Conservation (phyloP, 2,113 vertebrate species). For the Thomomys bottae region DNA sequence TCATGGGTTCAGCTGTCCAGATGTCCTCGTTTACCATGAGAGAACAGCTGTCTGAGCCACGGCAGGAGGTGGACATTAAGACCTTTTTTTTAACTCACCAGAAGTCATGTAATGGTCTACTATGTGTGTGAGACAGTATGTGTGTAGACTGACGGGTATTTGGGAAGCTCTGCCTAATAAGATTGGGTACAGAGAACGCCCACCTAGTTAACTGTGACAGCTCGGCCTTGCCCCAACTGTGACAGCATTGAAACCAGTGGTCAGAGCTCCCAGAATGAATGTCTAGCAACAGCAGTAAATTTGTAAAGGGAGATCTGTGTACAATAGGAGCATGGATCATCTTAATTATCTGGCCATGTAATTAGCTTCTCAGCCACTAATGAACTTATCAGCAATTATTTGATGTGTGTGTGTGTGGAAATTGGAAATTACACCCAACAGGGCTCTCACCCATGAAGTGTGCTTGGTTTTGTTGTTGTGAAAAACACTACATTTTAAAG, state of each 20-base stretch:
- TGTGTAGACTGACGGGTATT: not conserved
- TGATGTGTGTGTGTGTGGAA: not conserved
- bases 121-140: too few species aligned
- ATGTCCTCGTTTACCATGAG: not conserved
- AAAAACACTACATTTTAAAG: not conserved
- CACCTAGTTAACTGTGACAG: too few species aligned
- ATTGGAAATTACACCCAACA: not conserved
- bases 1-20: too few species aligned
- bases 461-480: not conserved
- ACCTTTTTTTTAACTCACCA: not conserved
- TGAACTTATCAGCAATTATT: not conserved
- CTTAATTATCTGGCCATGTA: not conserved
- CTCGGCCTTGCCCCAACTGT: accelerated
- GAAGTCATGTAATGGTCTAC: not conserved
- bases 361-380: not conserved
- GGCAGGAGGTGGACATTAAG: not conserved
- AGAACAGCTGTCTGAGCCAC: not conserved
- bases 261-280: not conserved
- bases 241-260: not conserved
- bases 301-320: not conserved
- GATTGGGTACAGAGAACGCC: not conserved
- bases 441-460: not conserved
- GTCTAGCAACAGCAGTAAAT: not conserved
- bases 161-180: not conserved
- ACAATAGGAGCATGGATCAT: not conserved